phyloP scores from a whole-genome alignment of 2,888 invertebrate genomes.

The Palloptera scutellata region DNA sequence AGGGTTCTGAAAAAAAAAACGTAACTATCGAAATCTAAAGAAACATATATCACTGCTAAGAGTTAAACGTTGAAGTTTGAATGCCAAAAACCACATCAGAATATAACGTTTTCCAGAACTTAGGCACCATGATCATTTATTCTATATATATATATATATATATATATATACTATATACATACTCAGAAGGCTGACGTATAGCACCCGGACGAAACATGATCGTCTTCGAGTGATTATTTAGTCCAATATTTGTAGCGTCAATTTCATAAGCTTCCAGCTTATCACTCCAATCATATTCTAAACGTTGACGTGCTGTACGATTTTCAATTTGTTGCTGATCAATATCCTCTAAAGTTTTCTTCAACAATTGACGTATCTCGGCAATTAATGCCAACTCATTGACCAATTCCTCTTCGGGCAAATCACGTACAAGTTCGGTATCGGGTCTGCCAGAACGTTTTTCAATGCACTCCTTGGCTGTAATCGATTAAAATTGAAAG shows the following conservation, averaged over 20 bases:
- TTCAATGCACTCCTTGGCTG: constrained; percentile 76
- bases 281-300: constrained; percentile 93
- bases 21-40: too few species aligned
- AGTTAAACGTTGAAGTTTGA: neutral
- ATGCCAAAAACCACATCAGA: too few species aligned
- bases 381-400: constrained; percentile 77
- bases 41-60: neutral
- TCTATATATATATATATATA: too few species aligned
- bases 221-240: constrained; percentile 74
- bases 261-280: constrained; percentile 82
- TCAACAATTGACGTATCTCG: constrained; percentile 72
- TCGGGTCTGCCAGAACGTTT: constrained; percentile 74
- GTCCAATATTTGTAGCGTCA: constrained; percentile 74
- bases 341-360: constrained; percentile 72
- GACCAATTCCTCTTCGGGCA: constrained; percentile 79
- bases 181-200: constrained; percentile 79
- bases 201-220: constrained; percentile 84
- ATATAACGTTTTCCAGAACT: neutral
- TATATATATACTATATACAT: constrained; percentile 47
- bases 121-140: too few species aligned
- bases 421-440: constrained; percentile 78
- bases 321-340: constrained; percentile 77
- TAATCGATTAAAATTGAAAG: neutral
- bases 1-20: too few species aligned
- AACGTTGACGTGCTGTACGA: constrained; percentile 79